phyloP scores from a whole-genome alignment of 1,140 invertebrate genomes.

The Tetragnatha versicolor region DNA sequence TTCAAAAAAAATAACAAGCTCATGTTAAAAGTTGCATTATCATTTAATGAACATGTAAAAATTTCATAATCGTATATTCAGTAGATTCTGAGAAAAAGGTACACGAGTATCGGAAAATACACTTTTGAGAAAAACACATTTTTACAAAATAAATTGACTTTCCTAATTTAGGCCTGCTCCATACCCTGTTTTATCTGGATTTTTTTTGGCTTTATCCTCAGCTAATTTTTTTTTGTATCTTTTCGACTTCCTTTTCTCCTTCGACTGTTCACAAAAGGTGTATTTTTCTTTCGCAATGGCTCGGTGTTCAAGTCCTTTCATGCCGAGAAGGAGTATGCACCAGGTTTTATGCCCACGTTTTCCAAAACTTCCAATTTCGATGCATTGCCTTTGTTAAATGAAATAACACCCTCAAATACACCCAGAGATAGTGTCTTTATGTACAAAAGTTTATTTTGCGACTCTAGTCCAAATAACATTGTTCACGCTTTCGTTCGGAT shows the following conservation, averaged over 20 bases:
- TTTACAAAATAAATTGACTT: not conserved
- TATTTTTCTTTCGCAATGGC: not conserved
- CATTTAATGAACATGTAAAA: not conserved
- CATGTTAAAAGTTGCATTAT: not conserved
- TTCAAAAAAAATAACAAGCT: not conserved
- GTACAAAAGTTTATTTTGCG: constrained; percentile 15
- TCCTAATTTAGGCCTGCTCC: not conserved
- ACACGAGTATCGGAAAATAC: not conserved
- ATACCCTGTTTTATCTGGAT: not conserved
- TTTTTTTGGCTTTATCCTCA: not conserved
- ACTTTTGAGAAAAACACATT: not conserved
- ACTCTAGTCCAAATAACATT: constrained; percentile 13
- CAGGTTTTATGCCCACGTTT: not conserved
- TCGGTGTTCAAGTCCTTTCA: not conserved
- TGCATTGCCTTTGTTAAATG: constrained; percentile 1
- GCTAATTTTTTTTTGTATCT: not conserved
- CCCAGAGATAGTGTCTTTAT: not conserved
- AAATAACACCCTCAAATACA: not conserved
- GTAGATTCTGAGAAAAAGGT: not conserved
- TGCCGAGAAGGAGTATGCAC: not conserved
- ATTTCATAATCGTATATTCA: not conserved
- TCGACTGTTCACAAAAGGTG: not conserved
- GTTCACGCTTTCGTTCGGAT: constrained; percentile 25
- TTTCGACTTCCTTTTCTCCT: not conserved
- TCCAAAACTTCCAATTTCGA: not conserved